Evolutionary conservation across 1,140 invertebrate genomes (phyloP).

Genomic region (Glomeris maerens): DNA sequence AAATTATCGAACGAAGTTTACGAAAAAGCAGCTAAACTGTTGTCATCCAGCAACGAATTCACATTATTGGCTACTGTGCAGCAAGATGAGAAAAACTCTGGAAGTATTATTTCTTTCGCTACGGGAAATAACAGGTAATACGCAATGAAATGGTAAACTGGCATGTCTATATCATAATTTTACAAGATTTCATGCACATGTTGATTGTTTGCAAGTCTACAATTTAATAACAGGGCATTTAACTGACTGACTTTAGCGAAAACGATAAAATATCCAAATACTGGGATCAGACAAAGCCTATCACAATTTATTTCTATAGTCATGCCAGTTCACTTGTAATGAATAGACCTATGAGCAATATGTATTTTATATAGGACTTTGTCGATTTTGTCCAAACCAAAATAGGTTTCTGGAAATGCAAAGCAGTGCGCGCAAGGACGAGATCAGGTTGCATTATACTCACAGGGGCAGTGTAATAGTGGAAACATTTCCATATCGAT

Average conservation of each 20-base stretch:
- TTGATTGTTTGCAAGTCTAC: not conserved
- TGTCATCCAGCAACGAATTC: slow-evolving; percentile 57
- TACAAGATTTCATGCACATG: too few species aligned
- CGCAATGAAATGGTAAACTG: slow-evolving; percentile 10
- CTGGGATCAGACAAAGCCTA: too few species aligned
- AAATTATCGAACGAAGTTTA: slow-evolving; percentile 49
- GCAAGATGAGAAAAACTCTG: slow-evolving; percentile 64
- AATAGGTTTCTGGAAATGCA: slow-evolving; percentile 72
- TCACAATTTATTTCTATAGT: too few species aligned
- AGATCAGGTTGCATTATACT: slow-evolving; percentile 45
- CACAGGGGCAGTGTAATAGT: slow-evolving; percentile 47
- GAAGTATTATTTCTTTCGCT: slow-evolving; percentile 65
- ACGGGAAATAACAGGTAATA: slow-evolving; percentile 28
- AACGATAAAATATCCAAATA: too few species aligned
- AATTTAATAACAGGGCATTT: too few species aligned
- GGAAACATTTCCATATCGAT: slow-evolving; percentile 69
- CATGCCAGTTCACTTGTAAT: too few species aligned
- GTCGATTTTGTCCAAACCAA: too few species aligned
- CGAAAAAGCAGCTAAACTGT: slow-evolving; percentile 46
- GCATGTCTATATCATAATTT: too few species aligned
- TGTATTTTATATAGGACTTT: too few species aligned
- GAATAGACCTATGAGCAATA: too few species aligned
- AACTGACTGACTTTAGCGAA: too few species aligned
- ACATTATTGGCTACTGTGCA: slow-evolving; percentile 57
- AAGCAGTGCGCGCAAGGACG: slow-evolving; percentile 70